Conservation (phyloP, 2,888 invertebrate species). For the Drosophila planitibia region DNA sequence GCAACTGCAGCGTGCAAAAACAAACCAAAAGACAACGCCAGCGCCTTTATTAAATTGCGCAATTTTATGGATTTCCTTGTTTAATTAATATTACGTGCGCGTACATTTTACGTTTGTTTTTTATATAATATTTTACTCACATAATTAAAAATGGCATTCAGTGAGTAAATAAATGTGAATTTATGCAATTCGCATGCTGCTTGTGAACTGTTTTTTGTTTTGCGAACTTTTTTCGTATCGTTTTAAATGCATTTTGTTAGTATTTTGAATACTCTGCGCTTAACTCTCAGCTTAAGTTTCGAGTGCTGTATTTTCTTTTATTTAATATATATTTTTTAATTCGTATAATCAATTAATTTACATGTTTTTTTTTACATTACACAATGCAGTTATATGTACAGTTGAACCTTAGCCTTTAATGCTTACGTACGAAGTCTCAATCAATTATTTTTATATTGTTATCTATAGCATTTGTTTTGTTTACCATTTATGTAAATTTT, state of each 20-base stretch:
- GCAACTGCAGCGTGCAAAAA: slow-evolving; percentile 16
- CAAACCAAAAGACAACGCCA: slow-evolving; percentile 16
- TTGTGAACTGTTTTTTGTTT: slow-evolving; percentile 9
- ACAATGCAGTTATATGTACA: slow-evolving; percentile 67
- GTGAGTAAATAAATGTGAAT: slow-evolving; percentile 64
- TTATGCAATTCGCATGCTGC: slow-evolving; percentile 26
- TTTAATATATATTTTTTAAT: slow-evolving; percentile 25
- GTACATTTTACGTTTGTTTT: background rate
- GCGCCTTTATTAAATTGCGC: slow-evolving; percentile 18
- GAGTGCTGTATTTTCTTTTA: slow-evolving; percentile 12
- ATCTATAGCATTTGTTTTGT: slow-evolving; percentile 14
- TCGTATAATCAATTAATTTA: slow-evolving; percentile 70
- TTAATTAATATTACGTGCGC: background rate
- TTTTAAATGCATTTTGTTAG: slow-evolving; percentile 75
- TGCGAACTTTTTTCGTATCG: slow-evolving; percentile 37
- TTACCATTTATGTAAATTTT: slow-evolving; percentile 40
- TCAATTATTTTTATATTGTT: slow-evolving; percentile 36
- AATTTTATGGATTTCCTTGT: slow-evolving; percentile 8
- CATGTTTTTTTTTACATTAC: slow-evolving; percentile 58
- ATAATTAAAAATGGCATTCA: slow-evolving; percentile 59
- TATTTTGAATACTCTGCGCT: slow-evolving; percentile 68
- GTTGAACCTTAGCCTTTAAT: slow-evolving; percentile 29
- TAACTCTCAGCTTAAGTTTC: slow-evolving; percentile 7
- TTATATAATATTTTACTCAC: background rate
- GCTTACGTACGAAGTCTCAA: slow-evolving; percentile 41